phyloP scores from a whole-genome alignment of 2,888 invertebrate species.

The Chromoteleia sp. region DNA sequence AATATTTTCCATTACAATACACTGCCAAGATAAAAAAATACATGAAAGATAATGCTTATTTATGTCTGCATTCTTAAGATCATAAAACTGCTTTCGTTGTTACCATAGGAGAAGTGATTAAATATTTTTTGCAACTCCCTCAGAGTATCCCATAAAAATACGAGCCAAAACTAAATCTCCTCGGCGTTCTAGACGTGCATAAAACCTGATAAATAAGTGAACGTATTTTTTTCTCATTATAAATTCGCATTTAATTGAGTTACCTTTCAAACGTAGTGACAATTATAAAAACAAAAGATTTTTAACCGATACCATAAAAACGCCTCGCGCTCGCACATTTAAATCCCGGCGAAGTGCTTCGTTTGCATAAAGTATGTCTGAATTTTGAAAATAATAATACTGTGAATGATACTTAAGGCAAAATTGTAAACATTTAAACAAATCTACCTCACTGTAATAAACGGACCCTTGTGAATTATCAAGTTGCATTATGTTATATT shows the following conservation, averaged over 20 bases:
- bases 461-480: no score
- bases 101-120: slow-evolving; percentile 15
- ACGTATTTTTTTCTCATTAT: background rate
- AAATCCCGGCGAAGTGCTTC: slow-evolving; percentile 1
- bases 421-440: background rate
- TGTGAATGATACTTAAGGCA: background rate
- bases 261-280: slow-evolving; percentile 1
- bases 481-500: no score
- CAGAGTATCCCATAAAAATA: slow-evolving; percentile 7
- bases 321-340: slow-evolving; percentile 5
- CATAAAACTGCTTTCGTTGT: slow-evolving; percentile 20
- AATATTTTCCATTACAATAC: slow-evolving; percentile 3
- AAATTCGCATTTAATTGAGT: slow-evolving; percentile 17
- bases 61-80: slow-evolving; percentile 9
- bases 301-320: slow-evolving; percentile 13
- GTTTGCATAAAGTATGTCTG: slow-evolving; percentile 6
- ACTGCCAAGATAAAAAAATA: slow-evolving; percentile 6
- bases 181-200: background rate
- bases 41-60: slow-evolving; percentile 9
- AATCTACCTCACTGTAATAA: no score
- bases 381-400: background rate
- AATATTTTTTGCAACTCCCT: slow-evolving; percentile 1
- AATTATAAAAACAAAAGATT: slow-evolving; percentile 9
- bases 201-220: slow-evolving; percentile 2
- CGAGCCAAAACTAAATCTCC: slow-evolving; percentile 9